Evolutionary conservation across 2,888 invertebrate genomes (phyloP).

Genomic region (Plebejus melissa): DNA sequence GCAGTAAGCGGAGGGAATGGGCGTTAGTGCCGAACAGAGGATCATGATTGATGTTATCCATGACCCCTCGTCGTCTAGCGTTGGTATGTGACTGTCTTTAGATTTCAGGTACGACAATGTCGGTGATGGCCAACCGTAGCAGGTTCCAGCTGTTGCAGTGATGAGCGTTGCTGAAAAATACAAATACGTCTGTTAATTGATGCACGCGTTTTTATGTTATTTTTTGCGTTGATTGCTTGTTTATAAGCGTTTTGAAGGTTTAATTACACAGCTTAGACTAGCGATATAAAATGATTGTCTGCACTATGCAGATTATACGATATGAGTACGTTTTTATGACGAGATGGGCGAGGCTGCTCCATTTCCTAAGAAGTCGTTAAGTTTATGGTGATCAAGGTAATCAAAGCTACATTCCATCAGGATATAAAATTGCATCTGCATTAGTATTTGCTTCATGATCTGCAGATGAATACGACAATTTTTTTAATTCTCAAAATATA

Average conservation of each 20-base stretch:
- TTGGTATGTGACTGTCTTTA: slow-evolving; percentile 68
- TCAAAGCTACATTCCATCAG: neutral
- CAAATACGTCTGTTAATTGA: neutral
- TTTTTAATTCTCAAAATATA: neutral
- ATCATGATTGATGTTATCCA: slow-evolving; percentile 83
- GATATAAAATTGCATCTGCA: neutral
- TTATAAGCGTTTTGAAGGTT: neutral
- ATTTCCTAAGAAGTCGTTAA: neutral
- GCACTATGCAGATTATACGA: neutral
- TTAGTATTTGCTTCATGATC: neutral
- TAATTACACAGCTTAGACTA: neutral
- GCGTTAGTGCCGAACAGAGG: slow-evolving; percentile 81
- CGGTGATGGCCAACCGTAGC: slow-evolving; percentile 81
- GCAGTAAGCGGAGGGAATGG: slow-evolving; percentile 79
- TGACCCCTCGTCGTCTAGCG: slow-evolving; percentile 73
- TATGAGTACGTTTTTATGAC: neutral
- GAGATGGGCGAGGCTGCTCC: neutral
- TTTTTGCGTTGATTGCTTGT: neutral
- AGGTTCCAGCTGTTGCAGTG: slow-evolving; percentile 75
- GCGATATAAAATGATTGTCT: slow-evolving; percentile 9
- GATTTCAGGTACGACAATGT: slow-evolving; percentile 73
- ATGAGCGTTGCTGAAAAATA: slow-evolving; percentile 66
- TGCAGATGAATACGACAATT: no score
- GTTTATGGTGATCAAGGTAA: neutral
- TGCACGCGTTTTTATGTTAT: neutral